Percentiles rank a stretch among this genome's conserved stretches.
Evolutionary conservation across 1,140 invertebrate genomes (phyloP).

Genomic region (Psilanteris sp.): DNA sequence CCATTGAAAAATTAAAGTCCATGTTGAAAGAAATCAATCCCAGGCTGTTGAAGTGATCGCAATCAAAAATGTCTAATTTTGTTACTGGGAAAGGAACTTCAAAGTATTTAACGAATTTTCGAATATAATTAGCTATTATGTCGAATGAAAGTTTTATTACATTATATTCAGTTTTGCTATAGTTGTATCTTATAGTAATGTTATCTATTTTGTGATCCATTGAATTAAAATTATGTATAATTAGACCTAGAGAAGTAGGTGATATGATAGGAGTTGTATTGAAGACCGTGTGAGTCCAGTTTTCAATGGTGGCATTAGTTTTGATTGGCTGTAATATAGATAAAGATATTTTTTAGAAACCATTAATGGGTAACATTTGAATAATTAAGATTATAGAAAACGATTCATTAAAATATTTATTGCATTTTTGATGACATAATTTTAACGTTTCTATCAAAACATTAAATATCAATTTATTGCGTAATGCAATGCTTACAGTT

Average conservation of each 20-base stretch:
- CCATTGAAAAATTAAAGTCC: background rate
- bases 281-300: constrained; percentile 79
- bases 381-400: too few relatives aligned
- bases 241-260: constrained; percentile 93
- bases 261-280: constrained; percentile 95
- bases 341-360: too few relatives aligned
- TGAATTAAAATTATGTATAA: constrained; percentile 95
- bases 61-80: background rate
- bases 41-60: background rate
- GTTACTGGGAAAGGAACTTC: background rate
- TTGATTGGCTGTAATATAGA: too few relatives aligned
- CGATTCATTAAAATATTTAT: too few relatives aligned
- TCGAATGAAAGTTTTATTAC: constrained; percentile 94
- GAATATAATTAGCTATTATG: constrained; percentile 81
- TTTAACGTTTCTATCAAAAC: too few relatives aligned
- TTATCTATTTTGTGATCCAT: constrained; percentile 91
- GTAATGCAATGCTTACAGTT: too few relatives aligned
- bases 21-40: background rate
- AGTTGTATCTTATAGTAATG: constrained; percentile 91
- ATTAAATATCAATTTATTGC: too few relatives aligned
- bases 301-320: too few relatives aligned
- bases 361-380: too few relatives aligned
- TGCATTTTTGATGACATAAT: too few relatives aligned
- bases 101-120: background rate
- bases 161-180: constrained; percentile 92